phyloP scores from a whole-genome alignment of 2,797 vertebrate species.

The Distichodus sexfasciatus region DNA sequence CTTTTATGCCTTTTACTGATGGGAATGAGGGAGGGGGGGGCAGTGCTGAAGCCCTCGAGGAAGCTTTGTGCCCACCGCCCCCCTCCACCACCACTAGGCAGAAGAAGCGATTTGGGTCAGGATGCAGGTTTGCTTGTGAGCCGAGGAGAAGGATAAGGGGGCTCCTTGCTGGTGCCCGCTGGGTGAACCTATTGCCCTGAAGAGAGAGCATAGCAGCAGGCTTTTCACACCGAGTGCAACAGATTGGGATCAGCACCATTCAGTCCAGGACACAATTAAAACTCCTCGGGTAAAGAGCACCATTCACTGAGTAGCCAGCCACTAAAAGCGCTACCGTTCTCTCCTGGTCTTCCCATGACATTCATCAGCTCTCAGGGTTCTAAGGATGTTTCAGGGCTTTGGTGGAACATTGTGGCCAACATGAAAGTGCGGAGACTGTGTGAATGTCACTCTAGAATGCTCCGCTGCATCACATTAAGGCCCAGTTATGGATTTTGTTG shows the following conservation, averaged over 20 bases:
- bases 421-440: background rate
- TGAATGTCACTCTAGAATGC: background rate
- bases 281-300: background rate
- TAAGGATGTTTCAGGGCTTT: background rate
- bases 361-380: background rate
- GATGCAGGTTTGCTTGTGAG: no score
- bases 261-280: background rate
- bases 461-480: no score
- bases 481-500: no score
- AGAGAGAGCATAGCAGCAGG: background rate
- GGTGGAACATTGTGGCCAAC: background rate
- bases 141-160: conserved; percentile 6
- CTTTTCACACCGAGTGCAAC: conserved; percentile 9
- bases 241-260: conserved; percentile 3
- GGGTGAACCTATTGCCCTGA: conserved; percentile 34
- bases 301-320: conserved; percentile 8
- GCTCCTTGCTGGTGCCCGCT: conserved; percentile 26
- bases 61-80: conserved; percentile 28
- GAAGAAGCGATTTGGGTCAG: conserved; percentile 45
- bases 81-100: conserved; percentile 9
- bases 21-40: conserved; percentile 29
- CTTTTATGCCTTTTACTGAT: conserved; percentile 43
- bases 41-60: conserved; percentile 14
- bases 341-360: background rate
- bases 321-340: background rate